Base-by-base conservation (phyloP, 2,888 invertebrate species). In the Tetragonisca angustula region DNA sequence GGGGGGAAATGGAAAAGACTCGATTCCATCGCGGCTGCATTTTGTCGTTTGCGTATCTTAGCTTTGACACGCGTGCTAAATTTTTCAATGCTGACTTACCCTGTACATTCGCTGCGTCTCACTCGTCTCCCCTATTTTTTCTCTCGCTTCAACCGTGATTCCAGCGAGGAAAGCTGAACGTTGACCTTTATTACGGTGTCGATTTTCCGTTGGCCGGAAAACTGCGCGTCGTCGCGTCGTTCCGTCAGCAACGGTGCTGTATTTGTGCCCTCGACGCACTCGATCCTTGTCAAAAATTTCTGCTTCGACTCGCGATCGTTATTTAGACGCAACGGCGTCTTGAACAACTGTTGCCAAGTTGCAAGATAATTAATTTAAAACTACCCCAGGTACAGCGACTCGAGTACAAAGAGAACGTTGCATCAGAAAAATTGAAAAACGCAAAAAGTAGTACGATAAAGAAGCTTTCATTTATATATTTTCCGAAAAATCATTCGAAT, bases 151-250 rank as follows among this genome's bases (percentile, higher is more conserved):
- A 54, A 67, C 73, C 36, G 61, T 61, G 71, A 71, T 71, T 71
- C 73, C 69, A 61, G 52, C 75, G 70, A 64, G 79, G 75, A 73
- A 76, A 69, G 36, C 21, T 24, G 68, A 86, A 74, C 50, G 76
- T 77, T 76, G 49, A 36, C 75, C 67, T 68, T 74, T 84, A 76
- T 76, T 77, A 84, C 76, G 43, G 68, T 68, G 77, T 81, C 76
- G 81, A 72, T 54, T 78, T 54, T 76, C 80, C 49, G 77, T 61
- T 54, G 79, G 27, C n/a, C 73, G 21, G 62, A 56, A 27, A 64
- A 69, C n/a, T 21, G 50, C 32, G 43, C 24, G 65, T 49, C 49
- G 61, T 56, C 36, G 43, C 43, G 43, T 43, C 43, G 43, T 43
- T 43, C 43, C 43, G 50, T 56, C 17, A 59, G 11, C 21, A 24